Conservation (phyloP, 2,113 vertebrate genomes). For the Rhinoderma darwinii region DNA sequence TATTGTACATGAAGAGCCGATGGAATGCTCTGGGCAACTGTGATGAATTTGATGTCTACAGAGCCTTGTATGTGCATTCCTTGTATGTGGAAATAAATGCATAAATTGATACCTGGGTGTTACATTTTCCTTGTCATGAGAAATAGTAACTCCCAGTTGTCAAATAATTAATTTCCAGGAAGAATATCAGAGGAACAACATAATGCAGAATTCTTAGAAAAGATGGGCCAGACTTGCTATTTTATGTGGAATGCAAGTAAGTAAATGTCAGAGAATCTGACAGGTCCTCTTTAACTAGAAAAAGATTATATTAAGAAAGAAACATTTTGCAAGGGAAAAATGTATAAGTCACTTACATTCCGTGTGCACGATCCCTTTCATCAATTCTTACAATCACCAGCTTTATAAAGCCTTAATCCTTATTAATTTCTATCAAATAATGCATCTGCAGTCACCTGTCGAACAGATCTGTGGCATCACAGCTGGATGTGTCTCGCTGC, state of each 20-base stretch:
- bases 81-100: too few species aligned
- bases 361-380: background rate
- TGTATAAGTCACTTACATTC: background rate
- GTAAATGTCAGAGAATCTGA: too few species aligned
- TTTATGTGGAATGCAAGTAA: too few species aligned
- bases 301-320: background rate
- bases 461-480: conserved; percentile 28
- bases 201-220: background rate
- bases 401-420: conserved; percentile 17
- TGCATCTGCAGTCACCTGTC: conserved; percentile 31
- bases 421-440: conserved; percentile 40
- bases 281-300: background rate
- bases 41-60: too few species aligned
- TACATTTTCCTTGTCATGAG: too few species aligned
- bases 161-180: too few species aligned
- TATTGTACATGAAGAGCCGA: too few species aligned
- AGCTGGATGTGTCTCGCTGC: background rate
- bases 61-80: too few species aligned
- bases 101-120: too few species aligned
- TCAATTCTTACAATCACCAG: background rate
- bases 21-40: too few species aligned
- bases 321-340: background rate
- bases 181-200: too few species aligned
- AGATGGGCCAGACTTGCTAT: background rate
- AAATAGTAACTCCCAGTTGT: too few species aligned